Evolutionary conservation across 1,140 invertebrate species (phyloP).

Genomic region (Temnothorax nylanderi): DNA sequence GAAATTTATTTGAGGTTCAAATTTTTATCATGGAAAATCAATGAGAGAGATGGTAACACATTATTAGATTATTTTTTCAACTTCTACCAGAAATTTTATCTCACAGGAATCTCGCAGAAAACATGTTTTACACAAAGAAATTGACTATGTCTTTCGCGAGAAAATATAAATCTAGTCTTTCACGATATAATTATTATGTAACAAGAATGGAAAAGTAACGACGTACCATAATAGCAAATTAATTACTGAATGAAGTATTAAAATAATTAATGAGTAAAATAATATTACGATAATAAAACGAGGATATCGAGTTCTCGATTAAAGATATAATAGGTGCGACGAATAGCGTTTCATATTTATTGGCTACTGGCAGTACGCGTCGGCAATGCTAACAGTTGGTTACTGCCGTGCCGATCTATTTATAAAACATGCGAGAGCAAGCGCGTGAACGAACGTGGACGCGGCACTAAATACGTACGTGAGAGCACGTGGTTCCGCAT

Average conservation of each 20-base stretch:
- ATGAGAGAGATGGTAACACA: not conserved
- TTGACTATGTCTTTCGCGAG: not conserved
- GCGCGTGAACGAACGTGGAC: slow-evolving; percentile 35
- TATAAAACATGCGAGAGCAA: slow-evolving; percentile 37
- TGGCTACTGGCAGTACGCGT: not conserved
- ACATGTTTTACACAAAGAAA: not conserved
- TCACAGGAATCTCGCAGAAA: not conserved
- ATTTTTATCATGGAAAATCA: not conserved
- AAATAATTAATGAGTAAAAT: slow-evolving; percentile 4
- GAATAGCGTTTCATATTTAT: slow-evolving; percentile 24
- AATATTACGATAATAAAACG: not conserved
- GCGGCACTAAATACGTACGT: slow-evolving; percentile 10
- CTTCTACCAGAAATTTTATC: too few species aligned
- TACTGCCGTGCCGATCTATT: slow-evolving; percentile 34
- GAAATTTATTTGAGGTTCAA: not conserved
- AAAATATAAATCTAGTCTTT: not conserved
- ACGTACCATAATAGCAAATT: not conserved
- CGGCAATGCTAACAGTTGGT: slow-evolving; percentile 47
- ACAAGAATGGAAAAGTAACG: not conserved
- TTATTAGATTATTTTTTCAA: not conserved
- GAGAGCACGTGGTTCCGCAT: slow-evolving; percentile 59
- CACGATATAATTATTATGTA: not conserved
- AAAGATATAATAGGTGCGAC: not conserved
- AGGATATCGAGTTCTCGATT: not conserved
- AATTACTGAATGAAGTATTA: not conserved